Evolutionary conservation across 2,113 vertebrate species (phyloP).

Genomic region (Scytalopus superciliaris): DNA sequence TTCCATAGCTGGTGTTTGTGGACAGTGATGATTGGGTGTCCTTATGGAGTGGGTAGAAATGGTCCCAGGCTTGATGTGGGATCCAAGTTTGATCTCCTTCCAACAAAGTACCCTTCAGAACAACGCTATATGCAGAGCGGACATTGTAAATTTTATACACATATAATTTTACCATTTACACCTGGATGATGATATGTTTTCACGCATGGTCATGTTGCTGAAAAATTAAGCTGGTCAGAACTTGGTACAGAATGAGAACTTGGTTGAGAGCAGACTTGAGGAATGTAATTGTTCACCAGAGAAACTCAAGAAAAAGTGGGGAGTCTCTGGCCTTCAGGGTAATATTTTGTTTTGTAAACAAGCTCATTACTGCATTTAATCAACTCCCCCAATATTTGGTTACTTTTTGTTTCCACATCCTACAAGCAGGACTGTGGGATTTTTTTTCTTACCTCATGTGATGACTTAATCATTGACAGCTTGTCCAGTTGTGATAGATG

Average conservation of each 20-base stretch:
- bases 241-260: not conserved
- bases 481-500: not conserved
- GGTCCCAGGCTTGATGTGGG: not conserved
- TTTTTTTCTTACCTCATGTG: not conserved
- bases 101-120: not conserved
- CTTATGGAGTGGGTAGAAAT: not conserved
- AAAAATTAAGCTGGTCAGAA: conserved; percentile 5
- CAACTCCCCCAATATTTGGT: not conserved
- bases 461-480: not conserved
- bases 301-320: not conserved
- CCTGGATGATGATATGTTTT: not conserved
- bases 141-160: not conserved
- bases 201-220: not conserved
- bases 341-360: not conserved
- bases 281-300: not conserved
- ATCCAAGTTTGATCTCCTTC: not conserved
- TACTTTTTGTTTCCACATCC: not conserved
- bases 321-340: not conserved
- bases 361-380: not conserved
- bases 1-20: not conserved
- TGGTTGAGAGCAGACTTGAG: not conserved
- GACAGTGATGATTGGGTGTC: not conserved
- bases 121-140: not conserved
- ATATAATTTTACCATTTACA: not conserved
- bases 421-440: not conserved